Conservation (phyloP, 1,140 invertebrate species). For the Argopecten irradians region DNA sequence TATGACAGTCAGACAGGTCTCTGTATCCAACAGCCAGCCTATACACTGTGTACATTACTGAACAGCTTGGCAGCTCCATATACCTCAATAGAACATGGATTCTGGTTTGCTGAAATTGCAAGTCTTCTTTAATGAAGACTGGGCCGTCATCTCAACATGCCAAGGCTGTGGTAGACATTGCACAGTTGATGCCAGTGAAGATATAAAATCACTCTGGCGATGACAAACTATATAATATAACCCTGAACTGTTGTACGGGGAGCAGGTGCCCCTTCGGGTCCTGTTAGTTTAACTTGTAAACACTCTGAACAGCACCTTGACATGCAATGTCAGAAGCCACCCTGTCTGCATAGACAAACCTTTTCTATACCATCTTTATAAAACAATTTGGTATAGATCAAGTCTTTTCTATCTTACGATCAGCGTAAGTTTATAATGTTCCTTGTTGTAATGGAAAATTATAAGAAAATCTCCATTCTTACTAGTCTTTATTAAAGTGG, state of each 20-base stretch:
- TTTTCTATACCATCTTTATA: neutral
- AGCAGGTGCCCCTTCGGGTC: neutral
- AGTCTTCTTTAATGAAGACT: neutral
- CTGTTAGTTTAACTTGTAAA: neutral
- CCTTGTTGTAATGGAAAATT: neutral
- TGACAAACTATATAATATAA: constrained; percentile 12
- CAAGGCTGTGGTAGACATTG: neutral
- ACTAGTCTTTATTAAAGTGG: neutral
- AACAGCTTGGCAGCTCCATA: neutral
- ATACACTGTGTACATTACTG: neutral
- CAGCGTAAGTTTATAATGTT: neutral
- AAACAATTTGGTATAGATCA: neutral
- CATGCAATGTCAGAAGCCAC: neutral
- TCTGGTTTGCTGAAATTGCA: neutral
- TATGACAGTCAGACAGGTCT: neutral
- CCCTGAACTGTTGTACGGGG: neutral
- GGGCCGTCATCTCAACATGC: too few species aligned
- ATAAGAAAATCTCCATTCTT: neutral
- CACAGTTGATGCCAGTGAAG: neutral
- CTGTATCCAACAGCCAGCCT: neutral
- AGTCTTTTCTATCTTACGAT: neutral
- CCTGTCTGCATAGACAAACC: neutral
- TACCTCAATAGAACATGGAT: neutral
- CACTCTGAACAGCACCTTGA: neutral
- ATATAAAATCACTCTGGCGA: neutral